Conservation (phyloP, 2,888 invertebrate species). For the Lumbricus terrestris region DNA sequence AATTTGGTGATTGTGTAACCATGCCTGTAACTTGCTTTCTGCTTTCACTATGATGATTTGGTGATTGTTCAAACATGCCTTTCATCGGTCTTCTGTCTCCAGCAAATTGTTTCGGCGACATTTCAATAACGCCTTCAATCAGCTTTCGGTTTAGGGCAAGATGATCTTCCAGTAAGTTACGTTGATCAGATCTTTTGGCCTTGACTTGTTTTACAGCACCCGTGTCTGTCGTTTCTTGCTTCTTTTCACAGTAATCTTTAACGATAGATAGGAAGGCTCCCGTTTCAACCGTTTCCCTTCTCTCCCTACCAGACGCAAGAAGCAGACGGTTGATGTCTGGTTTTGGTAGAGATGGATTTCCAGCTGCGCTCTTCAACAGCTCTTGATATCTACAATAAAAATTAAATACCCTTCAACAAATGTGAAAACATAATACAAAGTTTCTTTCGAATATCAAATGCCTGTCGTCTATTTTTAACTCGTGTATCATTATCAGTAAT, state of each 20-base stretch:
- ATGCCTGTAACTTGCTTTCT: not conserved
- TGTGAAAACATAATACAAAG: too few species aligned
- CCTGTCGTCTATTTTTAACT: too few species aligned
- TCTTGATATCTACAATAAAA: constrained; percentile 24
- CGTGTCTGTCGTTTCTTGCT: not conserved
- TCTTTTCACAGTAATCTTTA: constrained; percentile 32
- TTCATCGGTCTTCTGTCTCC: not conserved
- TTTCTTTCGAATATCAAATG: too few species aligned
- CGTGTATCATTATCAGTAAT: too few species aligned
- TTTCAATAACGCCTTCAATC: not conserved
- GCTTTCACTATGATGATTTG: not conserved
- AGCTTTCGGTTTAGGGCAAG: not conserved
- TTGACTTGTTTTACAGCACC: not conserved
- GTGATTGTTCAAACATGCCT: not conserved
- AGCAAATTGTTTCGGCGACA: not conserved
- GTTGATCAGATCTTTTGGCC: not conserved
- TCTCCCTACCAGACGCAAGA: not conserved
- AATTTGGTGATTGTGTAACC: not conserved
- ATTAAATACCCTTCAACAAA: not conserved
- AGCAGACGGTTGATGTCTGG: constrained; percentile 25
- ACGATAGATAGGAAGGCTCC: constrained; percentile 40
- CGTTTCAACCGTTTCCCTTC: constrained; percentile 12
- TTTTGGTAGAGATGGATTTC: constrained; percentile 37
- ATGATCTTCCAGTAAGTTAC: not conserved
- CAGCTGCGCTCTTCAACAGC: constrained; percentile 43